Percentiles rank a stretch among this genome's conserved stretches.
These are phyloP conservation scores for Hydrochoerus hydrochaeris DNA, from an alignment of 2,113 vertebrate species.

Conservation along the genomic window DNA sequence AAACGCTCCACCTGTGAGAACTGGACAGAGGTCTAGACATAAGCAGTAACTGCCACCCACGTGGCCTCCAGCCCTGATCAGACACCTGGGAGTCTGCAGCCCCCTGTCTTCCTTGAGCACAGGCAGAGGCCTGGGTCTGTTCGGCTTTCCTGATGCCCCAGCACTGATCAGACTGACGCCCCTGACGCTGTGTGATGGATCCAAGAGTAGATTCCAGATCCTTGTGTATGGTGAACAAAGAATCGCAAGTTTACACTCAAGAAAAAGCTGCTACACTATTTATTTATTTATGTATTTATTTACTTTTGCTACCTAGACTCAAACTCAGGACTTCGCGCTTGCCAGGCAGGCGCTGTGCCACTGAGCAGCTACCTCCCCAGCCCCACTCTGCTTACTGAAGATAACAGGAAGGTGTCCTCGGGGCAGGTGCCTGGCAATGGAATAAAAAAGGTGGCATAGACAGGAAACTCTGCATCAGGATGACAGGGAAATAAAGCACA, in stretches of 20 bases:
- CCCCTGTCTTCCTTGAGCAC: background rate
- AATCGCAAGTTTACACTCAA: background rate
- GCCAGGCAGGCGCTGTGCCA: too few species aligned
- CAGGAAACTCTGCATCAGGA: background rate
- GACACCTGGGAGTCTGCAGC: background rate
- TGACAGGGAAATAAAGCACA: background rate
- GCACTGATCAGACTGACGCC: background rate
- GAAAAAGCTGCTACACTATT: background rate
- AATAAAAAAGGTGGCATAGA: background rate
- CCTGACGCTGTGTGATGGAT: background rate
- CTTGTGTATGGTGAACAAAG: background rate
- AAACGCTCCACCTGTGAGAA: background rate
- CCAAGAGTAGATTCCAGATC: background rate
- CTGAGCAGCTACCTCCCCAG: too few species aligned
- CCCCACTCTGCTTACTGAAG: background rate
- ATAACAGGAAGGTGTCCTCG: background rate
- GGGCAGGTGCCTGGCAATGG: background rate
- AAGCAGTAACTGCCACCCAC: background rate
- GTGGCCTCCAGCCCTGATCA: background rate
- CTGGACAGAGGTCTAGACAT: background rate
- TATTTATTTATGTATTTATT: too few species aligned
- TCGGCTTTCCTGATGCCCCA: background rate
- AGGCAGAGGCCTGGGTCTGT: background rate
- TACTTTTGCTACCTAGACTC: too few species aligned
- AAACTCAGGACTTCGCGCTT: too few species aligned